Percentiles rank a stretch among this genome's conserved stretches.
These are phyloP conservation scores for Centropristis striata DNA, from an alignment of 2,113 vertebrate species.

Conservation along the genomic window DNA sequence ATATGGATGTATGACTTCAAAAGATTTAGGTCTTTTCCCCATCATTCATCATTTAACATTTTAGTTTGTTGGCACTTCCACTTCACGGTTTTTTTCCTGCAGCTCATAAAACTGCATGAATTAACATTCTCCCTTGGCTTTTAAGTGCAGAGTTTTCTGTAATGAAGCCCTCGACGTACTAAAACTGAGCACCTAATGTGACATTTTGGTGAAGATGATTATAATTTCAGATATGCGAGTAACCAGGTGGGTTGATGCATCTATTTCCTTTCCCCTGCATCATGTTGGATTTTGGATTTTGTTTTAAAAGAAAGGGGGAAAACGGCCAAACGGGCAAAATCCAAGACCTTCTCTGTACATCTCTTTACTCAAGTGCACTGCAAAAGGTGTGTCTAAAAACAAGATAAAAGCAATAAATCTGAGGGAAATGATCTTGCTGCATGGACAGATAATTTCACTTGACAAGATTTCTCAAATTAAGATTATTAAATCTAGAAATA, in stretches of 20 bases:
- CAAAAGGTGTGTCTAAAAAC: no score
- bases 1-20: slow-evolving; percentile 40
- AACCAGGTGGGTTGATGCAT: neutral
- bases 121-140: slow-evolving; percentile 13
- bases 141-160: neutral
- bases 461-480: no score
- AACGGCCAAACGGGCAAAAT: neutral
- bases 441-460: no score
- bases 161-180: neutral
- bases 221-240: neutral
- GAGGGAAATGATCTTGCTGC: no score
- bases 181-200: slow-evolving; percentile 22
- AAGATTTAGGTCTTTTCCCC: slow-evolving; percentile 9
- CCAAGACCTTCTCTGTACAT: no score
- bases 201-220: slow-evolving; percentile 35
- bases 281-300: neutral
- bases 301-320: neutral
- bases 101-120: slow-evolving; percentile 6
- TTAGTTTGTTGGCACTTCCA: slow-evolving; percentile 13
- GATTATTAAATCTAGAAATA: no score
- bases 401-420: no score
- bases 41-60: slow-evolving; percentile 7
- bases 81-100: neutral
- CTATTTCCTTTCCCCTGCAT: neutral
- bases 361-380: no score